Conservation (phyloP, 2,888 invertebrate species). For the Halictus quadricinctus region DNA sequence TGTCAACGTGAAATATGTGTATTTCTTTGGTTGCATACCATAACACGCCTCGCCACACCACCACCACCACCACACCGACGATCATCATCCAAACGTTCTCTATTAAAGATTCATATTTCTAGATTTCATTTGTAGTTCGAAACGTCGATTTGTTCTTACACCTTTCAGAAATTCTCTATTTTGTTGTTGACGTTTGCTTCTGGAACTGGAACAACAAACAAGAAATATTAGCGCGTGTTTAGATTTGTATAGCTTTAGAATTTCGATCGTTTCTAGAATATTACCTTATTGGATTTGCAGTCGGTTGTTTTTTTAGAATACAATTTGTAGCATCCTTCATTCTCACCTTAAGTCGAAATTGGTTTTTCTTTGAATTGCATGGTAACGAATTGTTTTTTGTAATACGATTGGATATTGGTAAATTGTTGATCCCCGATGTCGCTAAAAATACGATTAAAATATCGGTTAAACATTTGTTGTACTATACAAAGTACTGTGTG, state of each 20-base stretch:
- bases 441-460: conserved; percentile 36
- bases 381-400: conserved; percentile 17
- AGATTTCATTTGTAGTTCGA: conserved; percentile 88
- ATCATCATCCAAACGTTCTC: neutral
- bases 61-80: neutral
- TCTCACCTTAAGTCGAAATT: conserved; percentile 84
- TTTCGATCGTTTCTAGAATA: neutral
- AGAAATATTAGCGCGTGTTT: neutral
- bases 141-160: conserved; percentile 88
- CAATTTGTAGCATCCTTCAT: conserved; percentile 75
- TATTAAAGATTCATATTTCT: conserved; percentile 81
- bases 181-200: conserved; percentile 81
- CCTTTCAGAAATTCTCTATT: conserved; percentile 85
- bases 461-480: neutral
- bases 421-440: neutral
- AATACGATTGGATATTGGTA: neutral
- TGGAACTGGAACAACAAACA: conserved; percentile 33
- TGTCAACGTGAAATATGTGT: no score
- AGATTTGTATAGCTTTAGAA: neutral
- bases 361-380: conserved; percentile 70
- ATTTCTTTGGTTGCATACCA: no score
- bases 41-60: no score
- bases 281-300: conserved; percentile 37
- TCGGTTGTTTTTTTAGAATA: conserved; percentile 58
- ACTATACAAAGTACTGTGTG: neutral